A percentile compares a stretch with the other conserved stretches of the same genome.
These are phyloP conservation scores for Litocranius walleri DNA, from an alignment of 2,113 vertebrate genomes.

Conservation along the genomic window DNA sequence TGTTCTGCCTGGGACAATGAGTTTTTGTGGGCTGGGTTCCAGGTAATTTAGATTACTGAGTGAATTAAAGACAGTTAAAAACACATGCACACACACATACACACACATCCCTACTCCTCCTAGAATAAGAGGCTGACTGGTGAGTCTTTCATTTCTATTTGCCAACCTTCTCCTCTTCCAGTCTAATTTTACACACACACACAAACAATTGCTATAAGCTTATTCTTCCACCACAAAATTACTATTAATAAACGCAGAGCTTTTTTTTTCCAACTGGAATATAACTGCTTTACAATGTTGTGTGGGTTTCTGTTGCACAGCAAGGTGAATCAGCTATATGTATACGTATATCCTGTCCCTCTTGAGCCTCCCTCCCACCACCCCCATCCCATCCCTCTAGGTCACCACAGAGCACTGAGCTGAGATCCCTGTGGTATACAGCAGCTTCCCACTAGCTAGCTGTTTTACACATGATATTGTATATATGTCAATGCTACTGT, in stretches of 20 bases:
- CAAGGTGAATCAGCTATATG: background rate
- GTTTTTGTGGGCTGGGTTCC: background rate
- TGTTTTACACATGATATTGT: background rate
- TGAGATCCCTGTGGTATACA: background rate
- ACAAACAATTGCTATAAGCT: background rate
- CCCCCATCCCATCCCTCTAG: background rate
- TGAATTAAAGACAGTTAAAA: background rate
- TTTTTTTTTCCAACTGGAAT: background rate
- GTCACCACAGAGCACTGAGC: background rate
- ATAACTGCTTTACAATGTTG: background rate
- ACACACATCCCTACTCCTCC: background rate
- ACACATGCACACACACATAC: background rate
- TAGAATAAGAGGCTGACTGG: background rate
- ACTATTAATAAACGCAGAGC: background rate
- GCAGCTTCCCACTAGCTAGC: background rate
- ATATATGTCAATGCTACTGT: background rate
- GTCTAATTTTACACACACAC: background rate
- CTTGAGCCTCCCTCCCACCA: background rate
- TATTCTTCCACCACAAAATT: background rate
- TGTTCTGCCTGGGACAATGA: background rate
- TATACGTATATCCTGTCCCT: background rate
- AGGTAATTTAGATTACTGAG: background rate
- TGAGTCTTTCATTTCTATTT: background rate
- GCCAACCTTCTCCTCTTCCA: background rate
- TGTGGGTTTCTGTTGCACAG: background rate